Base-by-base conservation (phyloP, 1,140 invertebrate genomes). In the Acyrthosiphon pisum region DNA sequence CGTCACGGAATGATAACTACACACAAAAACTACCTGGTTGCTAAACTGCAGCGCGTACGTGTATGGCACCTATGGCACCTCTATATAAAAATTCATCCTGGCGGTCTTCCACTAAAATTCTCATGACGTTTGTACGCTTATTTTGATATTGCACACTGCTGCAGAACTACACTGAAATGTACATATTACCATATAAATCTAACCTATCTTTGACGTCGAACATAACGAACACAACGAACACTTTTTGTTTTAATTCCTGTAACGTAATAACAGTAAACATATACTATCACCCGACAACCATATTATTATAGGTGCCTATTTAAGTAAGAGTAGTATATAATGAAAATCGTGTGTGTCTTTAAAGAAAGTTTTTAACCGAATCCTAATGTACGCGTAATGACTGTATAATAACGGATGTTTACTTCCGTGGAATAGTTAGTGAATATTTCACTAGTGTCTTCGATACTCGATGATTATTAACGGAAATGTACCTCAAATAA, bases 1-100 rank as follows among this genome's bases (percentile, higher is more conserved):
- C 84, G 76, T 90, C 93, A 90, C 60, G 46, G 18, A 91, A 50
- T 44, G 44, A 81, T 89, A 89, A 56, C 44, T 37, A 60, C 30
- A 23, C 30, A 76, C 60, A 76, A 76, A 83, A 90, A 90, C 46
- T 90, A 89, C 48, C 76, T 56, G 48, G 44, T 81, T 68, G 23
- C 53, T 48, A 84, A 44, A 53, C 35, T n/a, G 3, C 53, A 93
- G 37, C 46, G 23, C 35, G 48, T 53, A 44, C 26, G 14, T 30
- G 22, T 37, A n/a, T 37, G n/a, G 22, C 41, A 84, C 84, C 26
- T 86, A 84, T 44, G 83, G 41, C 41, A 20, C 41, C 41, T n/a
- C 44, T 22, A 11, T 11, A 76, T n/a, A 76, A 76, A 48, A 53
- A 53, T 26, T 4, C 46, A 37, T 46, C 26, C 44, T 89, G 87